Base-by-base conservation (phyloP, 2,888 invertebrate species). In the Protophormia terraenovae region DNA sequence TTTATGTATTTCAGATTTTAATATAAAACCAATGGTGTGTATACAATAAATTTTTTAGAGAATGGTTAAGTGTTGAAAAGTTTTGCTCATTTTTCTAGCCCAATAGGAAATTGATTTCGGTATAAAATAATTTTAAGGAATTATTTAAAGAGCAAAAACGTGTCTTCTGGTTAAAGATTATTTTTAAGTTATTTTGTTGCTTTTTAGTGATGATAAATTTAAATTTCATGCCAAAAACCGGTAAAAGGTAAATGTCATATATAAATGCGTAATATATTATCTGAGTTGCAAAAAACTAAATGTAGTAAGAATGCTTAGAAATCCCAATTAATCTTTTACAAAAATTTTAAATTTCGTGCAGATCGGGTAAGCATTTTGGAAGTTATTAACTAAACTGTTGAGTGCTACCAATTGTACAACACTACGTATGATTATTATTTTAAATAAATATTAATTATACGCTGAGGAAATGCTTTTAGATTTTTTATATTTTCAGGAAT, bases 11-110 rank as follows among this genome's bases (percentile, higher is more conserved):
- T 38, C 7, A 19, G 62, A 72, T 73, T 80, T 47, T 80, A 73
- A 58, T 67, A 64, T 29, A 80, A 73, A 67, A 73, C 24, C 66
- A 80, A 47, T 80, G 73, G 45, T 29, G 66, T 80, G 73, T 58
- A 66, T 38, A 27, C 7, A 66, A 58, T 66, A 69, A 45, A 66
- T 41, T n/a, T n/a, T n/a, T n/a, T n/a, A n/a, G 45, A 32, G 14
- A 72, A 72, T 35, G 10, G 19, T 72, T 55, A 45, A 41, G 53
- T 53, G 62, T 45, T 55, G 14, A 22, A 55, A 50, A 24, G 50
- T 55, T 12, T 24, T 19, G 16, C 29, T 45, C 8, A 47, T 50
- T 32, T 35, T 14, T 29, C 5, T n/a, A 60, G 32, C 41, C 19
- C 47, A 35, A 29, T 16, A 66, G 55, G 72, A 73, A 73, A 80